Evolutionary conservation across 2,797 vertebrate genomes (phyloP).

Genomic region (Brachyalestes nurse): DNA sequence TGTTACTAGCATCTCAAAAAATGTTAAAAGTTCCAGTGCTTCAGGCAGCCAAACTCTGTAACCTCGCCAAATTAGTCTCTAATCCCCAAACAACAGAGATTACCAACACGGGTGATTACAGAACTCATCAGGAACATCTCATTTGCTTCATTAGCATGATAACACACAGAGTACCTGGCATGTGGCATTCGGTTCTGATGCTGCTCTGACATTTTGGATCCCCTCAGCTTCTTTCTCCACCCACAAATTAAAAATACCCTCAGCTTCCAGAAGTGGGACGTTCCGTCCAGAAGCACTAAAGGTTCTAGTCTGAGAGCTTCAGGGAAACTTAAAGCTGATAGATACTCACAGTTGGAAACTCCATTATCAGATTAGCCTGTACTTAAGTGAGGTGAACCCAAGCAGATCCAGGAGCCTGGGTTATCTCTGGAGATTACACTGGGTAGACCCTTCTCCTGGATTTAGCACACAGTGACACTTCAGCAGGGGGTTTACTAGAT

Average conservation of each 20-base stretch:
- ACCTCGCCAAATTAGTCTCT: no score
- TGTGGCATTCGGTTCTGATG: background rate
- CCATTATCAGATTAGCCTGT: conserved; percentile 73
- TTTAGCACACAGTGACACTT: background rate
- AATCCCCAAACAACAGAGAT: background rate
- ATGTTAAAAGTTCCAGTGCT: background rate
- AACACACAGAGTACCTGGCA: background rate
- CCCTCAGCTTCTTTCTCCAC: background rate
- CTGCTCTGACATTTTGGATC: background rate
- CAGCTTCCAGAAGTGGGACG: background rate
- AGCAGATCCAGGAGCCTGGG: conserved; percentile 63
- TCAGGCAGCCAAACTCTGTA: background rate
- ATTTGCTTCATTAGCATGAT: background rate
- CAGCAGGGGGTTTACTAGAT: no score
- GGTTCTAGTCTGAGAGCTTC: conserved; percentile 20
- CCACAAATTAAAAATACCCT: background rate
- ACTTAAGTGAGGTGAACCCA: conserved; percentile 59
- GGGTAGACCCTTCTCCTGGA: background rate
- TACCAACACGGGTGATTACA: background rate
- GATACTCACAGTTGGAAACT: conserved; percentile 62
- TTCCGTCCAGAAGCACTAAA: background rate
- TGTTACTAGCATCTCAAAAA: no score
- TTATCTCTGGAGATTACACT: conserved; percentile 42
- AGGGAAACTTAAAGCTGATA: conserved; percentile 38
- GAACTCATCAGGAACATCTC: no score